A percentile compares a stretch with the other conserved stretches of the same genome.
phyloP scores from a whole-genome alignment of 2,888 invertebrate genomes.

The Hydroisotoma schaefferi region DNA sequence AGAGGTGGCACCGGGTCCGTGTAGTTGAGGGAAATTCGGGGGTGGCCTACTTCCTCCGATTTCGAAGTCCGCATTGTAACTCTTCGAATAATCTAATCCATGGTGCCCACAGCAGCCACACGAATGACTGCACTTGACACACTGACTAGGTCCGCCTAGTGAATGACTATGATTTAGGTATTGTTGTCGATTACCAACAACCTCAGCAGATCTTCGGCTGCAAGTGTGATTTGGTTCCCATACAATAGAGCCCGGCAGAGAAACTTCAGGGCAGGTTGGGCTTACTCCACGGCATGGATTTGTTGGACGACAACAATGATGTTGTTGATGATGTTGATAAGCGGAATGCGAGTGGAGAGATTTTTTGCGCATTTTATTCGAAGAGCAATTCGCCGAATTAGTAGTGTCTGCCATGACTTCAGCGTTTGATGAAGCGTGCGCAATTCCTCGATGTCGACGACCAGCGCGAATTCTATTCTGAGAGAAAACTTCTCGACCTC shows the following conservation, averaged over 20 bases:
- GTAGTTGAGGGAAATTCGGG: constrained; percentile 21
- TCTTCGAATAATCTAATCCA: constrained; percentile 39
- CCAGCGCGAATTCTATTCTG: constrained; percentile 76
- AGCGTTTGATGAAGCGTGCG: constrained; percentile 26
- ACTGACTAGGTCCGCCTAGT: not conserved
- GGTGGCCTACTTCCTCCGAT: constrained; percentile 6
- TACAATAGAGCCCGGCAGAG: not conserved
- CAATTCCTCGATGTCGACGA: constrained; percentile 51
- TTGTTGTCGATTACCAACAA: constrained; percentile 6
- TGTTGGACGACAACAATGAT: constrained; percentile 24
- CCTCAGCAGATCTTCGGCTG: not conserved
- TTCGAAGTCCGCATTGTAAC: constrained; percentile 36
- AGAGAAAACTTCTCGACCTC: constrained; percentile 77
- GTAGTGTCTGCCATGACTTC: constrained; percentile 26
- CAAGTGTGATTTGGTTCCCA: constrained; percentile 9
- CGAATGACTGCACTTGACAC: constrained; percentile 10
- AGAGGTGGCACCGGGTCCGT: constrained; percentile 14
- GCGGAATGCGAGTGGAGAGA: constrained; percentile 30
- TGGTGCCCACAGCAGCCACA: constrained; percentile 24
- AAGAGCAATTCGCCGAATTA: constrained; percentile 21
- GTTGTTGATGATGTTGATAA: constrained; percentile 32
- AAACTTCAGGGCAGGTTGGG: constrained; percentile 2
- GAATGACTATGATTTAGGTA: constrained; percentile 1
- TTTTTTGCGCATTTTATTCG: constrained; percentile 31
- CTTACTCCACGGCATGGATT: constrained; percentile 7